Evolutionary conservation across 2,888 invertebrate genomes (phyloP).

Genomic region (Metallyticus violacea): DNA sequence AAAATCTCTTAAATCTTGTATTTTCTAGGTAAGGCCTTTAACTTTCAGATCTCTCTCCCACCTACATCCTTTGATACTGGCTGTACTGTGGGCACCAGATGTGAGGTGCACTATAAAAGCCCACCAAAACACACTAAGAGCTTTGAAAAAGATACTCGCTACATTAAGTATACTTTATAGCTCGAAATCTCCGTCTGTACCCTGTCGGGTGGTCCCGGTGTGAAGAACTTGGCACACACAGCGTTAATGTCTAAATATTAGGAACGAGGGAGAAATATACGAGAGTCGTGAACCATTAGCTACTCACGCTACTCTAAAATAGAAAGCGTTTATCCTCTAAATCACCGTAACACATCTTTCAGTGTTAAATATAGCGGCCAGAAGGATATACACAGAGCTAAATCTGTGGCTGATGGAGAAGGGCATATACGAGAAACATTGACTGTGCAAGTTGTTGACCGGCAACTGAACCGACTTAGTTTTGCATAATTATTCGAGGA

Average conservation of each 20-base stretch:
- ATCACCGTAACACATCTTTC: neutral
- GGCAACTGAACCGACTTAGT: too few species aligned
- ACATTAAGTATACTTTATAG: neutral
- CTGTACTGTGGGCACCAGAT: too few species aligned
- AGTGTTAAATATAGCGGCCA: neutral
- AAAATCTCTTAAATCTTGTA: too few species aligned
- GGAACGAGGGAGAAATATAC: neutral
- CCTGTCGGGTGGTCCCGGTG: neutral
- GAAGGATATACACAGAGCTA: neutral
- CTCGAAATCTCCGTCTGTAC: neutral
- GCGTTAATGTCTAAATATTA: neutral
- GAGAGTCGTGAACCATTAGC: neutral
- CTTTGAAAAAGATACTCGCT: neutral
- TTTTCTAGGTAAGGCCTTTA: too few species aligned
- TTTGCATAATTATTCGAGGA: too few species aligned
- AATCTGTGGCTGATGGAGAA: neutral
- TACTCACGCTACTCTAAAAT: neutral
- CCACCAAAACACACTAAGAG: neutral
- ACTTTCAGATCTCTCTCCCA: too few species aligned
- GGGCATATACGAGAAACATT: neutral
- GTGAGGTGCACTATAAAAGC: neutral
- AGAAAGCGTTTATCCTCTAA: neutral
- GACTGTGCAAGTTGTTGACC: neutral
- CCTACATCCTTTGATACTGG: too few species aligned
- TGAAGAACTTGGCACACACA: neutral